These are phyloP conservation scores for Epiperipatus broadwayi DNA, from an alignment of 2,888 invertebrate genomes.

Conservation along the genomic window DNA sequence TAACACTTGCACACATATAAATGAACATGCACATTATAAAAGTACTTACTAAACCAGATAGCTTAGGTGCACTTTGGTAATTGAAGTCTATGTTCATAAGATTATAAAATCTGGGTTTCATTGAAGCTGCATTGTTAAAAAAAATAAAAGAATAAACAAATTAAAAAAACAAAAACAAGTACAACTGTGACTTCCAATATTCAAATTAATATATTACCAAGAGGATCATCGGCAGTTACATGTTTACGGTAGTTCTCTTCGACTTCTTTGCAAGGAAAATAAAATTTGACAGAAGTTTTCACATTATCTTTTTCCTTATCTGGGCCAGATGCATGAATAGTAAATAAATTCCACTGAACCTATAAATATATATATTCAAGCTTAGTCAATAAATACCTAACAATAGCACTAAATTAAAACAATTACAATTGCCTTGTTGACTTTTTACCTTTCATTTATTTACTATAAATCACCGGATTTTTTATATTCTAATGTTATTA, in stretches of 20 bases:
- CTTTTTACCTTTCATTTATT: no score
- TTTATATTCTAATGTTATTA: no score
- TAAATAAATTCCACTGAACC: constrained; percentile 61
- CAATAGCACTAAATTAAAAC: no score
- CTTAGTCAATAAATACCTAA: no score
- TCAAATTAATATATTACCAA: no score
- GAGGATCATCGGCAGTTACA: constrained; percentile 24
- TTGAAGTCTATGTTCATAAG: constrained; percentile 55
- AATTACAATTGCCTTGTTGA: no score
- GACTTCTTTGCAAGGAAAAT: constrained; percentile 50
- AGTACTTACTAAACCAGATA: constrained; percentile 22
- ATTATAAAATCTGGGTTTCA: constrained; percentile 79
- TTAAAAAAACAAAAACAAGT: constrained; percentile 4
- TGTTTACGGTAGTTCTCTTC: constrained; percentile 43
- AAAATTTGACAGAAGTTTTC: constrained; percentile 30
- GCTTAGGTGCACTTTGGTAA: constrained; percentile 50
- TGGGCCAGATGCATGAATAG: constrained; percentile 14
- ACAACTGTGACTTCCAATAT: no score
- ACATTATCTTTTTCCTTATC: constrained; percentile 18
- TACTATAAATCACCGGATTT: no score
- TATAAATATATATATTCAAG: constrained; percentile 26
- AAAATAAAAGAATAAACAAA: background rate
- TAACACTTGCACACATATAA: no score
- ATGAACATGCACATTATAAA: no score
- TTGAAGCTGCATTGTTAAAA: constrained; percentile 29